A percentile compares a stretch with the other conserved stretches of the same genome.
These are phyloP conservation scores for Argentina silus DNA, from an alignment of 2,797 vertebrate genomes.

Conservation along the genomic window DNA sequence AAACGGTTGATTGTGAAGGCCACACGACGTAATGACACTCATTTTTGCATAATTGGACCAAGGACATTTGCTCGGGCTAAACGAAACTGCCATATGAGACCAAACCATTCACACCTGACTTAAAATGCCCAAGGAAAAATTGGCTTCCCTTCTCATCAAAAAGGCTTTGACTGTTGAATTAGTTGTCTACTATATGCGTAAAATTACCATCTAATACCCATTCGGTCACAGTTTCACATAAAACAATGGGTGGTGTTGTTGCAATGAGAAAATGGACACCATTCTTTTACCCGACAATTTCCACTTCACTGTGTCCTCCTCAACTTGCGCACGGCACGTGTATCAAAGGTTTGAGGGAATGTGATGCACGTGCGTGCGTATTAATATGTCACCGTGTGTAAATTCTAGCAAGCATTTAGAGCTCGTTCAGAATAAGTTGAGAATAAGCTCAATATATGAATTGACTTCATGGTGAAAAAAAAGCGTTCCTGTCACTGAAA, in stretches of 20 bases:
- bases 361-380: constrained; percentile 59
- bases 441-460: neutral
- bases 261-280: neutral
- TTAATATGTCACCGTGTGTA: constrained; percentile 22
- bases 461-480: neutral
- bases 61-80: neutral
- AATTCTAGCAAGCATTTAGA: constrained; percentile 34
- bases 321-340: constrained; percentile 53
- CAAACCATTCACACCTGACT: constrained; percentile 3
- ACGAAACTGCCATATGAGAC: neutral
- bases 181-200: neutral
- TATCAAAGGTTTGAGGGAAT: constrained; percentile 38
- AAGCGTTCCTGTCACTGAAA: neutral
- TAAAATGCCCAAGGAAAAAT: neutral
- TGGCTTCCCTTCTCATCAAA: neutral
- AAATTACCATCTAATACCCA: neutral
- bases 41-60: neutral
- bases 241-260: neutral
- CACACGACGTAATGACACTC: neutral
- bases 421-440: neutral
- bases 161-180: neutral
- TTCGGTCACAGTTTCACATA: neutral
- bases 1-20: neutral
- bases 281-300: constrained; percentile 20
- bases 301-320: neutral